Base-by-base conservation (phyloP, 2,888 invertebrate species). In the Strigamia crassipes region DNA sequence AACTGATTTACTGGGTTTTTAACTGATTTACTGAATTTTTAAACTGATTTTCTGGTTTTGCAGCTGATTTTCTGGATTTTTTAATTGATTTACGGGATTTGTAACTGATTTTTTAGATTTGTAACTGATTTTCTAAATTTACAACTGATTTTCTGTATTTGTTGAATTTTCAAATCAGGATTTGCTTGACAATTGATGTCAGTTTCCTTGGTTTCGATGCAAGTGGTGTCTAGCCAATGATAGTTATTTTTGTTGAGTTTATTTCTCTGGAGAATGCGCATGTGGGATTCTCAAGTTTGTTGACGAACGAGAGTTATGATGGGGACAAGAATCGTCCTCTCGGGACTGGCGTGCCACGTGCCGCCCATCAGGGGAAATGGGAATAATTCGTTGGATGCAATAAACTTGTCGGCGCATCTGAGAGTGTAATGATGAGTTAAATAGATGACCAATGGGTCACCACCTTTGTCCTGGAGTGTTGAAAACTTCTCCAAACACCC, bases 351-450 rank as follows among this genome's bases (percentile, higher is more conserved):
- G 66, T 66, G 66, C 12, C 66, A 66, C 66, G 66, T 27, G 66
- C 66, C 27, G 66, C 66, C 66, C 66, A 66, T 66, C 66, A 10
- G 66, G 66, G 66, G 66, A 66, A 8, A 27, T 23, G 66, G 27
- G 66, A 66, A 66, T 66, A 66, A 66, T 66, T 66, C 66, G 66
- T 23, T 66, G 66, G 66, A 66, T 66, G 66, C 66, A 66, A 66
- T 66, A 66, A 66, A 66, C 66, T 66, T 66, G 66, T 66, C 61
- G 3, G 15, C 1, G n/a, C 21, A n/a, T 61, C 66, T 66, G 23
- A 66, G 66, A 23, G 66, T 27, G 66, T 66, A 66, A 66, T 66
- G 23, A 66, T 23, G 66, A 66, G 66, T n/a, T 23, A 66, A 66
- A 66, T 66, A 27, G 66, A 66, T 66, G 66, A 66, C 66, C 66